Conservation (phyloP, 1,140 invertebrate species). For the Papilio polytes region DNA sequence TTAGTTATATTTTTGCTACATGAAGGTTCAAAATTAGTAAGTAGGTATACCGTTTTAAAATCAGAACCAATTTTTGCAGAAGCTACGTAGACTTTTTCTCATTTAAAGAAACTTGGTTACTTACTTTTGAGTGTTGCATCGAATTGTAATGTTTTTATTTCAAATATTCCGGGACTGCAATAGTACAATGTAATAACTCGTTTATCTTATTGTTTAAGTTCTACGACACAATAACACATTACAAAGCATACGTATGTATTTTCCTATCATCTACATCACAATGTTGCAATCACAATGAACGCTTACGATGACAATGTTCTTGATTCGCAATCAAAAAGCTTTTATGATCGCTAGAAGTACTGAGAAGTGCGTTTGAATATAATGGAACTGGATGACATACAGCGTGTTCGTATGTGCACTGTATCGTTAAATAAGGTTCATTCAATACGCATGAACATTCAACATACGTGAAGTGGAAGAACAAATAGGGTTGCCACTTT, state of each 20-base stretch:
- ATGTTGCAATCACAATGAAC: conserved; percentile 42
- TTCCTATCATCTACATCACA: conserved; percentile 32
- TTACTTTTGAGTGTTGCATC: not conserved
- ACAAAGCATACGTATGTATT: conserved; percentile 12
- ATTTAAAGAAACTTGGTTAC: no score
- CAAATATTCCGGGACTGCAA: not conserved
- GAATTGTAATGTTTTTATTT: not conserved
- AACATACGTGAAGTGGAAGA: conserved; percentile 34
- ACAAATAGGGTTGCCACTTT: conserved; percentile 22
- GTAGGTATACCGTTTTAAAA: no score
- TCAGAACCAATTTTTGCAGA: no score
- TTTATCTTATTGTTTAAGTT: conserved; percentile 6
- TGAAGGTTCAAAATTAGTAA: no score
- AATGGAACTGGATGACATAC: conserved; percentile 49
- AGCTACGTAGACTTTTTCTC: no score
- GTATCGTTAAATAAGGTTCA: conserved; percentile 41
- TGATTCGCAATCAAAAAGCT: conserved; percentile 51
- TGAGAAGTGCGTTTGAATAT: conserved; percentile 51
- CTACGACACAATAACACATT: conserved; percentile 18
- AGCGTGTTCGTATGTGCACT: conserved; percentile 34
- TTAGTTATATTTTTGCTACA: no score
- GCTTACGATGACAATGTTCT: conserved; percentile 40
- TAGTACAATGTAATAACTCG: not conserved
- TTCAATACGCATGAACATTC: conserved; percentile 38
- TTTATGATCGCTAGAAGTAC: conserved; percentile 48